Conservation (phyloP, 2,888 invertebrate species). For the Andrena praecox region DNA sequence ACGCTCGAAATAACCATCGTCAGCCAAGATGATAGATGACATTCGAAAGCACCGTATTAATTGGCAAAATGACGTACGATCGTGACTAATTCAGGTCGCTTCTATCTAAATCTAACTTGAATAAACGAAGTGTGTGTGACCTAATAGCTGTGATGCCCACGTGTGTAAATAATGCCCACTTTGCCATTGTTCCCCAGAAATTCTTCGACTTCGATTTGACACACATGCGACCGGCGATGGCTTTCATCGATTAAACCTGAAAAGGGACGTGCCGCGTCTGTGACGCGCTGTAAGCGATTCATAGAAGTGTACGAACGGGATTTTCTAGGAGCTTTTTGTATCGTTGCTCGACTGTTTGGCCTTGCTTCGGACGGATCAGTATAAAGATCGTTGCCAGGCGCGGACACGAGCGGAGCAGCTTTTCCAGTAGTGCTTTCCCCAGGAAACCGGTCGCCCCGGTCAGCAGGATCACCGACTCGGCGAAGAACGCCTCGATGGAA, state of each 20-base stretch:
- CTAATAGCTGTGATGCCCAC: too few species aligned
- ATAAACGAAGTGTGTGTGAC: too few species aligned
- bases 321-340: slow-evolving; percentile 91
- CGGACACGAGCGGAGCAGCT: slow-evolving; percentile 94
- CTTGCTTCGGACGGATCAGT: slow-evolving; percentile 92
- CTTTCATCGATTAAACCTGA: not conserved
- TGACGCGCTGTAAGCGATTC: not conserved
- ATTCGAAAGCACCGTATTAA: too few species aligned
- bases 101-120: too few species aligned
- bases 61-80: too few species aligned
- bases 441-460: slow-evolving; percentile 95
- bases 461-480: slow-evolving; percentile 86
- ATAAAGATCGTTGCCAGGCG: slow-evolving; percentile 92
- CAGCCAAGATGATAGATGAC: too few species aligned
- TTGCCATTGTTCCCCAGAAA: too few species aligned
- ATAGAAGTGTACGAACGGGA: slow-evolving; percentile 83
- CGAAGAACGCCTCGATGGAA: slow-evolving; percentile 85
- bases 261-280: not conserved
- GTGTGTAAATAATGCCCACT: too few species aligned
- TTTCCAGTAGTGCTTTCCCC: slow-evolving; percentile 97
- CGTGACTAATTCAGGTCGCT: too few species aligned
- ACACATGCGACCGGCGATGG: too few species aligned
- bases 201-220: too few species aligned
- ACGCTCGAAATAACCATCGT: too few species aligned
- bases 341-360: slow-evolving; percentile 89